Conservation (phyloP, 2,888 invertebrate genomes). For the Drymonia ruficornis region DNA sequence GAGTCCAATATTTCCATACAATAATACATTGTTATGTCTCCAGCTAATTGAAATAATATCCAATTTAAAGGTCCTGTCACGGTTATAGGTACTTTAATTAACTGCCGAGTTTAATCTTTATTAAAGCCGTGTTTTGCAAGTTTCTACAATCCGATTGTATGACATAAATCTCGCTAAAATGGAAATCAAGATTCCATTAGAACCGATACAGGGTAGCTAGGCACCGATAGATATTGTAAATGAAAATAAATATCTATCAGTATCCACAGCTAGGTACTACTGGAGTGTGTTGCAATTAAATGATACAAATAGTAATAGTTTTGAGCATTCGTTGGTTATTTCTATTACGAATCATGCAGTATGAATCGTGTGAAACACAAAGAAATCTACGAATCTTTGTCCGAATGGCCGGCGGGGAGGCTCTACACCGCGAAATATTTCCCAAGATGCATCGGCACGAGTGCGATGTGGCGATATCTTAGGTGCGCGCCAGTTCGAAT, state of each 20-base stretch:
- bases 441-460: slow-evolving; percentile 81
- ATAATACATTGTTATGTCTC: slow-evolving; percentile 73
- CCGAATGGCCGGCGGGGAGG: slow-evolving; percentile 56
- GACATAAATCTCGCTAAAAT: slow-evolving; percentile 22
- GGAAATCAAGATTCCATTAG: slow-evolving; percentile 13
- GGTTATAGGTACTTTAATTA: slow-evolving; percentile 38
- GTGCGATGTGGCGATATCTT: slow-evolving; percentile 80
- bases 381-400: slow-evolving; percentile 74
- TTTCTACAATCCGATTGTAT: slow-evolving; percentile 14
- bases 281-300: slow-evolving; percentile 1
- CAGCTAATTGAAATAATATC: slow-evolving; percentile 70
- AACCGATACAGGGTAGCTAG: not conserved
- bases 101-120: slow-evolving; percentile 24
- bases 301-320: slow-evolving; percentile 15
- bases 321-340: slow-evolving; percentile 22
- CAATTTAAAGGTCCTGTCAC: slow-evolving; percentile 49
- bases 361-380: slow-evolving; percentile 71
- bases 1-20: slow-evolving; percentile 79
- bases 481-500: slow-evolving; percentile 75
- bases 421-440: slow-evolving; percentile 77
- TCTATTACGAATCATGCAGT: slow-evolving; percentile 25
- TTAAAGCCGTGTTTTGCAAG: slow-evolving; percentile 19
- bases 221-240: not conserved
- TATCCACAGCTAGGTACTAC: not conserved
- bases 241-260: not conserved